phyloP scores from a whole-genome alignment of 1,140 invertebrate genomes.

The Cotesia typhae region DNA sequence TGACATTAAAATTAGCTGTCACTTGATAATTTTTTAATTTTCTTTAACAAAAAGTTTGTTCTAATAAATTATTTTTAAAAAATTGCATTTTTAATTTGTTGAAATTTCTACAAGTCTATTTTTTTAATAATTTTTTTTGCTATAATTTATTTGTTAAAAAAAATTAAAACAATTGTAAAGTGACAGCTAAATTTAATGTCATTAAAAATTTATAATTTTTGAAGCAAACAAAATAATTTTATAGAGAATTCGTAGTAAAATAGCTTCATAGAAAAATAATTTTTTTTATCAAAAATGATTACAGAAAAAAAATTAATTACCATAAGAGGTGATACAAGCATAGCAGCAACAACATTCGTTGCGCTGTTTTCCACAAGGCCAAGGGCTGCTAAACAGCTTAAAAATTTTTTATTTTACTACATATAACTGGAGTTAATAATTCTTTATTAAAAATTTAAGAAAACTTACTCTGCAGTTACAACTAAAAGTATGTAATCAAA shows the following conservation, averaged over 20 bases:
- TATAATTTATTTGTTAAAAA: background rate
- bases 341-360: constrained; percentile 84
- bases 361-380: constrained; percentile 84
- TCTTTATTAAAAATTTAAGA: constrained; percentile 32
- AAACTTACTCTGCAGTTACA: constrained; percentile 80
- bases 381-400: constrained; percentile 70
- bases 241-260: background rate
- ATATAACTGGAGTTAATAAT: background rate
- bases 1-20: background rate
- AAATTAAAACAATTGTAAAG: constrained; percentile 21
- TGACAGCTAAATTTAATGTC: background rate
- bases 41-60: too few relatives aligned
- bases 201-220: background rate
- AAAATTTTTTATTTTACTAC: constrained; percentile 26
- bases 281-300: background rate
- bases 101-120: too few relatives aligned
- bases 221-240: too few relatives aligned
- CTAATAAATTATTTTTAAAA: too few relatives aligned
- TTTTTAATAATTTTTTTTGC: too few relatives aligned
- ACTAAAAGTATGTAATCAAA: constrained; percentile 85
- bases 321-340: constrained; percentile 89
- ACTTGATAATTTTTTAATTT: too few relatives aligned
- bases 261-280: background rate
- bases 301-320: constrained; percentile 49
- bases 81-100: too few relatives aligned